These are phyloP conservation scores for Psophia crepitans DNA, from an alignment of 2,113 vertebrate genomes.

Conservation along the genomic window DNA sequence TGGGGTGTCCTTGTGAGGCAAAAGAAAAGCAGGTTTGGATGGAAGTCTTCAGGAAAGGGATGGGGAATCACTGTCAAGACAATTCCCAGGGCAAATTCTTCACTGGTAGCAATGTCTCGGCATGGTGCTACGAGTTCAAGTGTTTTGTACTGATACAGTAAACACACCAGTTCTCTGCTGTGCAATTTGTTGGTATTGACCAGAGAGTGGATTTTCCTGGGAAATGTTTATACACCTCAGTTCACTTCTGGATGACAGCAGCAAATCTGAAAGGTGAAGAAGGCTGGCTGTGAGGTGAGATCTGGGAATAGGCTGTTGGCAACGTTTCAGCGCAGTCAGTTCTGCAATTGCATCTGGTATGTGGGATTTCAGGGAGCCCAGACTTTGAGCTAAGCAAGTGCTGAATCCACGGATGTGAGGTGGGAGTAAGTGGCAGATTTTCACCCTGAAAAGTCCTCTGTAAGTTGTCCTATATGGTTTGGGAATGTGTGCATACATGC, in stretches of 20 bases:
- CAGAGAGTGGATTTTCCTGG: neutral
- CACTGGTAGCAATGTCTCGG: neutral
- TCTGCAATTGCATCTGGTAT: neutral
- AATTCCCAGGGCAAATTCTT: neutral
- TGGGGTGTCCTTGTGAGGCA: neutral
- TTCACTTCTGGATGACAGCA: conserved; percentile 11
- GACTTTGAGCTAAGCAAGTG: neutral
- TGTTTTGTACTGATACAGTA: neutral
- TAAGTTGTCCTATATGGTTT: neutral
- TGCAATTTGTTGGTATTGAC: neutral
- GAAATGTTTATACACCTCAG: neutral
- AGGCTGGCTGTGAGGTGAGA: neutral
- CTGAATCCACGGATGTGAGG: neutral
- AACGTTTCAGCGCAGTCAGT: accelerated
- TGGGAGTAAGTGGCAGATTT: neutral
- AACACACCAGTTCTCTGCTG: neutral
- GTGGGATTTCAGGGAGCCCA: neutral
- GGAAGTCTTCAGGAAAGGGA: neutral
- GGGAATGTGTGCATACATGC: neutral
- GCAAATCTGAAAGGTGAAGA: neutral
- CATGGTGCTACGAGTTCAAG: neutral
- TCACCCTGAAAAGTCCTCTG: neutral
- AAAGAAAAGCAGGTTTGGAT: neutral
- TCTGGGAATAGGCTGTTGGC: neutral
- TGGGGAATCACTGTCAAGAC: neutral